Evolutionary conservation across 2,888 invertebrate genomes (phyloP).

Genomic region (Zygaena filipendulae): DNA sequence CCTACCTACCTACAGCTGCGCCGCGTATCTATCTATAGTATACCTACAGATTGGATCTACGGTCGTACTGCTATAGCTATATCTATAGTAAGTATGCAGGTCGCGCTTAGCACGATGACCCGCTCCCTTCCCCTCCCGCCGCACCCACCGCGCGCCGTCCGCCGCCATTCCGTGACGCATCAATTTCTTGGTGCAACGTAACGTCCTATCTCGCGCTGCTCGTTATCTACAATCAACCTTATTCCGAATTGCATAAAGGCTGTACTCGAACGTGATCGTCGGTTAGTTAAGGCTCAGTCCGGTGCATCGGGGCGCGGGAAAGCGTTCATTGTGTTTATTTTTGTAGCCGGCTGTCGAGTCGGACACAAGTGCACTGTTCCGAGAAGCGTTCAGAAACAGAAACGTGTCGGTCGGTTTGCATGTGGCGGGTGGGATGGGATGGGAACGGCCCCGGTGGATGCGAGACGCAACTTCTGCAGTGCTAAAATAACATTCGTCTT

Average conservation of each 20-base stretch:
- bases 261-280: too few relatives aligned
- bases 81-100: constrained; percentile 22
- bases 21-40: too few relatives aligned
- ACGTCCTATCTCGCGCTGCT: not conserved
- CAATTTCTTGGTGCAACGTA: constrained; percentile 7
- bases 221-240: constrained; percentile 1
- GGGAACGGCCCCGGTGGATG: constrained; percentile 17
- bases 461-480: constrained; percentile 28
- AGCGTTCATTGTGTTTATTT: constrained; percentile 56
- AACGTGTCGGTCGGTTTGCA: constrained; percentile 23
- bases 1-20: constrained; percentile 22
- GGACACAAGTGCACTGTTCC: constrained; percentile 51
- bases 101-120: constrained; percentile 53
- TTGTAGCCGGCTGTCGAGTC: constrained; percentile 32
- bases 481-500: too few relatives aligned
- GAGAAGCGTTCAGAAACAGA: constrained; percentile 42
- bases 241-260: too few relatives aligned
- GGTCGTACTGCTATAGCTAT: constrained; percentile 16
- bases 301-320: constrained; percentile 31
- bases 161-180: constrained; percentile 11
- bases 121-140: constrained; percentile 29
- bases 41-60: constrained; percentile 39
- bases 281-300: too few relatives aligned
- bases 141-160: constrained; percentile 1
- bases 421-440: constrained; percentile 12